These are phyloP conservation scores for Himalopsyche anomala DNA, from an alignment of 2,888 invertebrate genomes.

Conservation along the genomic window DNA sequence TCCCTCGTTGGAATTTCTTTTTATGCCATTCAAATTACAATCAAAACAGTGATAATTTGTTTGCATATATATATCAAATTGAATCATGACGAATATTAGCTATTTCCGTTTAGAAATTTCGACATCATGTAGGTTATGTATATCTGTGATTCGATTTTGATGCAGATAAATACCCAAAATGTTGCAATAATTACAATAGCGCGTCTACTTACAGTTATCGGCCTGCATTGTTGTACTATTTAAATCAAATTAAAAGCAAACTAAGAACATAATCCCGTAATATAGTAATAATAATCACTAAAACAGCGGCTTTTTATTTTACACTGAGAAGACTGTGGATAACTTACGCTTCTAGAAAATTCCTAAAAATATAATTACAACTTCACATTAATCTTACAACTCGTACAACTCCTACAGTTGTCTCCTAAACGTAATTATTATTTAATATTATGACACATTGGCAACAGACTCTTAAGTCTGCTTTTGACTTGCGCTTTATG, in stretches of 20 bases:
- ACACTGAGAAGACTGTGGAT: slow-evolving; percentile 40
- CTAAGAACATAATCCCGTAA: not conserved
- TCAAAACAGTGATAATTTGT: too few species aligned
- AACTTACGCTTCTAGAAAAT: slow-evolving; percentile 36
- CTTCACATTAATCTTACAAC: not conserved
- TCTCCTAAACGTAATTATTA: slow-evolving; percentile 10
- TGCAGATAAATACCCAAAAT: not conserved
- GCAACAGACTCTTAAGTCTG: slow-evolving; percentile 50
- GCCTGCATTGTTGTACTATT: not conserved
- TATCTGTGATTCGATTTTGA: too few species aligned
- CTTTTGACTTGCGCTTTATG: slow-evolving; percentile 52
- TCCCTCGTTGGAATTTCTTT: too few species aligned
- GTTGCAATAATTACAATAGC: not conserved
- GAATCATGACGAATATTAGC: too few species aligned
- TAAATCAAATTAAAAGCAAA: slow-evolving; percentile 13
- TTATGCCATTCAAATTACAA: too few species aligned
- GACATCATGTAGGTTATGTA: too few species aligned
- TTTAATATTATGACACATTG: slow-evolving; percentile 54
- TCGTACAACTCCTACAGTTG: not conserved
- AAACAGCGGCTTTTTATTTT: slow-evolving; percentile 29
- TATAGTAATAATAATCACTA: slow-evolving; percentile 22
- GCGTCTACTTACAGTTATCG: not conserved
- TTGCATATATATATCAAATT: too few species aligned
- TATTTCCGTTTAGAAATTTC: too few species aligned
- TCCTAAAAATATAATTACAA: slow-evolving; percentile 37